Evolutionary conservation across 2,113 vertebrate species (phyloP).

Genomic region (Hemiscyllium ocellatum): DNA sequence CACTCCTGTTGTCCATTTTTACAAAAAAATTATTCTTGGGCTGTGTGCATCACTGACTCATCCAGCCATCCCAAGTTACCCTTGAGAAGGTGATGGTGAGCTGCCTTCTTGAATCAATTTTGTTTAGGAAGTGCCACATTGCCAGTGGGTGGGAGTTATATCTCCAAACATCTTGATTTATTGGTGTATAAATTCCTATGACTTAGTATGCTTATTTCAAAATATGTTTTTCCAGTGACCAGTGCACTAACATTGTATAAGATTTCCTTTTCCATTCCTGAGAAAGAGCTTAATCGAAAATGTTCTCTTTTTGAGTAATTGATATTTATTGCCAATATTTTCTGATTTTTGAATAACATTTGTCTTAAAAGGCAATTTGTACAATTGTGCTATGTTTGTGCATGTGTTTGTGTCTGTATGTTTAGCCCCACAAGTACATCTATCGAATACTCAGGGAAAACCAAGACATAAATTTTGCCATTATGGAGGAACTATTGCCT

Average conservation of each 20-base stretch:
- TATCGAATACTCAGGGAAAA: too few relatives aligned
- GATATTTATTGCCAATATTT: background rate
- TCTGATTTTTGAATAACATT: background rate
- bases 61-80: too few relatives aligned
- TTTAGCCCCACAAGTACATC: background rate
- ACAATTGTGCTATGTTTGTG: too few relatives aligned
- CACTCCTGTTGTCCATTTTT: too few relatives aligned
- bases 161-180: background rate
- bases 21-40: too few relatives aligned
- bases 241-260: background rate
- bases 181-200: background rate
- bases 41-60: too few relatives aligned
- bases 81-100: too few relatives aligned
- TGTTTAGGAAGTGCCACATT: too few relatives aligned
- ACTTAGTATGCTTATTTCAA: background rate
- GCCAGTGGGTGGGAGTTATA: background rate
- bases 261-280: background rate
- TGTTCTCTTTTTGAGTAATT: background rate
- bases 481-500: too few relatives aligned
- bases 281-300: background rate
- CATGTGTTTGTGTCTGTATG: background rate
- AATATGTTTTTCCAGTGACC: background rate
- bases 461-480: too few relatives aligned
- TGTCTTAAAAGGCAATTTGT: too few relatives aligned
- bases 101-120: too few relatives aligned